Base-by-base conservation (phyloP, 2,888 invertebrate species). In the Drosophila birchii region DNA sequence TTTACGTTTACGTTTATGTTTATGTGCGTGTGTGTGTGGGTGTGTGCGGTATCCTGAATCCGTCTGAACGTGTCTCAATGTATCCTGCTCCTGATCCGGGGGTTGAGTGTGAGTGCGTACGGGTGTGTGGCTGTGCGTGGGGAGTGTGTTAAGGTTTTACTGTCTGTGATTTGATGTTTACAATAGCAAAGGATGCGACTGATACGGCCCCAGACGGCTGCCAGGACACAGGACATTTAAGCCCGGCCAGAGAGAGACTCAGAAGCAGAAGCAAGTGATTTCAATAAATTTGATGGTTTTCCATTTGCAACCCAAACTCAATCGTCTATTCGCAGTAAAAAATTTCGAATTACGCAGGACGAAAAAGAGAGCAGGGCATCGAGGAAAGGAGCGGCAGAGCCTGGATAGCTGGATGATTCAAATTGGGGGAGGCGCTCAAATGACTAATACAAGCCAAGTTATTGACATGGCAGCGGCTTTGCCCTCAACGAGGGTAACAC, bases 281-380 rank as follows among this genome's bases (percentile, higher is more conserved):
- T 91, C 91, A 91, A 91, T 91, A 91, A 91, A 91, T 91, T 91
- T 91, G 91, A 91, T 91, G 90, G 91, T 81, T 90, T 91, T 90
- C 84, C 90, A 89, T 90, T 91, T 91, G 88, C 88, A 85, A 89
- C 89, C 80, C 87, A 84, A 86, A 88, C 89, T 89, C 89, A 86
- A 85, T 85, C 84, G 84, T 86, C 88, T 86, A 86, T 86, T 86
- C 80, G 78, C 79, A 80, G 80, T 85, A 87, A 90, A 87, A 88
- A 85, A 89, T 84, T 84, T 88, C 89, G 89, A 85, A 85, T 85
- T 85, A 89, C 84, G 89, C 80, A 72, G 76, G 58, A 69, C 54
- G 43, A 29, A 18, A 18, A 47, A 18, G 47, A 12, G 47, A n/a
- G 29, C 16, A 26, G 12, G 18, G 16, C 26, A 8, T n/a, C n/a